Evolutionary conservation across 2,113 vertebrate species (phyloP).

Genomic region (Gavia stellata): DNA sequence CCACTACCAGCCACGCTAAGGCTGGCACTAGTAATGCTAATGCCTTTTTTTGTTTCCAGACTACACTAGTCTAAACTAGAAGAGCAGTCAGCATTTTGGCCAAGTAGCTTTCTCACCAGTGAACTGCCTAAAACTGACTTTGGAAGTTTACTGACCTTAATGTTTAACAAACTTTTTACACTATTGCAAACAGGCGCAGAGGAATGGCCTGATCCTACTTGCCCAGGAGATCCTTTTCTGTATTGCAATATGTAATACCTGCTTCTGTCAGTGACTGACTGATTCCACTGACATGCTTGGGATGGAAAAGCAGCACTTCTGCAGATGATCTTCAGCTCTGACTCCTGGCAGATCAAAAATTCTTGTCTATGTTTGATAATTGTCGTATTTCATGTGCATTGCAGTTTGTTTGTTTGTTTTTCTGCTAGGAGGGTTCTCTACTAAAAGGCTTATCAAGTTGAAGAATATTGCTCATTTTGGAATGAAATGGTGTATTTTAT

Average conservation of each 20-base stretch:
- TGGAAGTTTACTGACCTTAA: not conserved
- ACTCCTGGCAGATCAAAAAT: not conserved
- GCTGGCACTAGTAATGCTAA: not conserved
- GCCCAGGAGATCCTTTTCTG: not conserved
- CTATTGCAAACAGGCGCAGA: not conserved
- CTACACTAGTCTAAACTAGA: not conserved
- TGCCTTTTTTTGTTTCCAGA: not conserved
- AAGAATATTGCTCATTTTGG: not conserved
- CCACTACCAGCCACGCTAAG: not conserved
- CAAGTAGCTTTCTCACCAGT: not conserved
- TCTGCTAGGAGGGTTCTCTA: not conserved
- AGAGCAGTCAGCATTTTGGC: not conserved
- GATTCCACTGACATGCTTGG: not conserved
- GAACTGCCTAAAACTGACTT: not conserved
- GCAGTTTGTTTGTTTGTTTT: not conserved
- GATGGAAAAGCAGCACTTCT: not conserved
- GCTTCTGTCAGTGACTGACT: not conserved
- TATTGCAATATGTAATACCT: not conserved
- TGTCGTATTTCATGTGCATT: not conserved
- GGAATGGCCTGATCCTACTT: not conserved
- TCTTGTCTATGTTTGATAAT: not conserved
- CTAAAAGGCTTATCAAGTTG: not conserved
- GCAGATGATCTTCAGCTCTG: not conserved
- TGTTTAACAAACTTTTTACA: not conserved
- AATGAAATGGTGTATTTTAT: not conserved